These are phyloP conservation scores for Triplophysa tibetana DNA, from an alignment of 2,113 vertebrate genomes.

Conservation along the genomic window DNA sequence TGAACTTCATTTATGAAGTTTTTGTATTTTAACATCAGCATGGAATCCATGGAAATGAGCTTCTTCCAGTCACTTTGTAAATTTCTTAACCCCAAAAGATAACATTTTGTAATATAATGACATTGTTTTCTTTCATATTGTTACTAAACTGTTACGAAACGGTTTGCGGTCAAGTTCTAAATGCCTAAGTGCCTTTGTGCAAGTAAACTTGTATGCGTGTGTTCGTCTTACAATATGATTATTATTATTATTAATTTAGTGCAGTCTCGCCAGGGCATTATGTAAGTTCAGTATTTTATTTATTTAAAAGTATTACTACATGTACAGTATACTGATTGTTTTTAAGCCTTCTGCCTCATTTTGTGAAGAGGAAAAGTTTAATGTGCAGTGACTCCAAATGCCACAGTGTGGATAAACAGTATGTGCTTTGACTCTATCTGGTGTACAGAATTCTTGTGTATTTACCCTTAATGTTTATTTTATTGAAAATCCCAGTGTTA, in stretches of 20 bases:
- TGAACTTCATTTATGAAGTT: slow-evolving; percentile 35
- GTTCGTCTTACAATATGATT: not conserved
- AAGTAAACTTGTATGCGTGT: not conserved
- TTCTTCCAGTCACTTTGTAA: not conserved
- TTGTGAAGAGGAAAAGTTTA: not conserved
- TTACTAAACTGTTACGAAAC: not conserved
- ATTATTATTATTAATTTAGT: slow-evolving; percentile 7
- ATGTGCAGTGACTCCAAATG: not conserved
- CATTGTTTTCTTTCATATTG: not conserved
- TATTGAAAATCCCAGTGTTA: slow-evolving; percentile 1
- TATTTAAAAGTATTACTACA: slow-evolving; percentile 24
- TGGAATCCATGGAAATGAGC: slow-evolving; percentile 39
- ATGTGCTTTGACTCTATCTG: slow-evolving; percentile 3
- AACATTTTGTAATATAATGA: not conserved
- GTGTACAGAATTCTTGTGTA: not conserved
- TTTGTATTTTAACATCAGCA: slow-evolving; percentile 33
- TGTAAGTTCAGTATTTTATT: slow-evolving; percentile 34
- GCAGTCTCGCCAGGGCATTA: slow-evolving; percentile 20
- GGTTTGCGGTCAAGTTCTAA: not conserved
- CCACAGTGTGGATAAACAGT: not conserved
- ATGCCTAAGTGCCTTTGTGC: slow-evolving; percentile 6
- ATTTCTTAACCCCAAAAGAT: not conserved
- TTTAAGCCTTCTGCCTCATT: slow-evolving; percentile 7
- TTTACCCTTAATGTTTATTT: not conserved
- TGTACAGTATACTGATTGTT: not conserved